Evolutionary conservation across 2,888 invertebrate species (phyloP).

Genomic region (Microctonus brassicae): DNA sequence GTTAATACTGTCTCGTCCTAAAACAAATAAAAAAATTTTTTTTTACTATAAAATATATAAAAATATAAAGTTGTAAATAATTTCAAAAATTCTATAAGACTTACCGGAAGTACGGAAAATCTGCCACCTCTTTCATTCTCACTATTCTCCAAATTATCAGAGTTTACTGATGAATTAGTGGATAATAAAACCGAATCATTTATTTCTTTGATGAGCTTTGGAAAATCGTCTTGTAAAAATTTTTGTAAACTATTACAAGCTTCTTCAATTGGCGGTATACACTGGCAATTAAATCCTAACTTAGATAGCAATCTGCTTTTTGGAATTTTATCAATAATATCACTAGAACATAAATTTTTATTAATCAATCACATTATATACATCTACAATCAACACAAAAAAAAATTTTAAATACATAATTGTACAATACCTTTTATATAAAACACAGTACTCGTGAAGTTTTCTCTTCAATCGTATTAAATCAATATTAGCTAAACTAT

Average conservation of each 20-base stretch:
- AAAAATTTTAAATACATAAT: background rate
- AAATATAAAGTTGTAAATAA: too few species aligned
- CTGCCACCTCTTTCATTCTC: slow-evolving; percentile 56
- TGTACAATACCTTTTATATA: slow-evolving; percentile 64
- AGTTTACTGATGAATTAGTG: slow-evolving; percentile 37
- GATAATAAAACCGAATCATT: slow-evolving; percentile 54
- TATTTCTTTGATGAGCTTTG: slow-evolving; percentile 63
- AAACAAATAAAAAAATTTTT: slow-evolving; percentile 60
- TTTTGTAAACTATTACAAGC: slow-evolving; percentile 65
- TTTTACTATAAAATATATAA: slow-evolving; percentile 9
- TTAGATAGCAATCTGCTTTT: slow-evolving; percentile 61
- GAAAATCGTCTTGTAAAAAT: slow-evolving; percentile 66
- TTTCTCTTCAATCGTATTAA: slow-evolving; percentile 58
- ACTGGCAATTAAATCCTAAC: slow-evolving; percentile 60
- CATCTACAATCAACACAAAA: background rate
- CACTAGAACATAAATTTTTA: slow-evolving; percentile 46
- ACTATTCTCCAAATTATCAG: slow-evolving; percentile 34
- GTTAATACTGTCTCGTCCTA: slow-evolving; percentile 87
- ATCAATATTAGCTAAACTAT: slow-evolving; percentile 58
- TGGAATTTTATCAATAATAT: slow-evolving; percentile 59
- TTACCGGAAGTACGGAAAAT: slow-evolving; percentile 65
- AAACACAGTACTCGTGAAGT: slow-evolving; percentile 59
- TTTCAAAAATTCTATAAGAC: slow-evolving; percentile 22
- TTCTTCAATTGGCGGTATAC: slow-evolving; percentile 65
- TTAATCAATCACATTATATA: background rate